Evolutionary conservation across 2,113 vertebrate genomes (phyloP).

Genomic region (Anas platyrhynchos): DNA sequence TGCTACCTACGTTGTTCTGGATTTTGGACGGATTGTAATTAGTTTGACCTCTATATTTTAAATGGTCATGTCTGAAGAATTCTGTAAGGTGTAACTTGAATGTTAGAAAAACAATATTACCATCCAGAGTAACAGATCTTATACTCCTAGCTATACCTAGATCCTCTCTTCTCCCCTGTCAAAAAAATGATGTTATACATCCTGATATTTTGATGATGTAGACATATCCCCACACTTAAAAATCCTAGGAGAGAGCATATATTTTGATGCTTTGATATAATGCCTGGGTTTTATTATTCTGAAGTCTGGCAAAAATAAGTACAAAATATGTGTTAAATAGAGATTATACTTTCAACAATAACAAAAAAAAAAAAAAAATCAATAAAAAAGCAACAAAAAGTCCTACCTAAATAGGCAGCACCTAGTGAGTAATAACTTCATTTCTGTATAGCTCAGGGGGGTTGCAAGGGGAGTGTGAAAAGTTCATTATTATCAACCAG

Average conservation of each 20-base stretch:
- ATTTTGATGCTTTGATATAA: constrained; percentile 29
- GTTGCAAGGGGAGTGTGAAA: constrained; percentile 91
- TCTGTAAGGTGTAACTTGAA: constrained; percentile 3
- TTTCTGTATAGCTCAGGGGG: constrained; percentile 78
- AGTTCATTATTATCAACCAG: constrained; percentile 91
- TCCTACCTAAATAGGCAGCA: constrained; percentile 73
- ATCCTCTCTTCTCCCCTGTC: rapidly evolving
- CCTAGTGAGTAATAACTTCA: constrained; percentile 80
- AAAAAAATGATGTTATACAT: constrained; percentile 18
- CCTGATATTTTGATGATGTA: constrained; percentile 4
- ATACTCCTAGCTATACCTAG: background rate
- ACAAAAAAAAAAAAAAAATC: constrained; percentile 46
- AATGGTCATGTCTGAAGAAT: constrained; percentile 3
- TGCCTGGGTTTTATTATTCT: background rate
- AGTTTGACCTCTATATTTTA: background rate
- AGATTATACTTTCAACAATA: constrained; percentile 50
- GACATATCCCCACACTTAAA: background rate
- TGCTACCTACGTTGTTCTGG: background rate
- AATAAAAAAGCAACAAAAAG: constrained; percentile 62
- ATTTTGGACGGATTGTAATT: background rate
- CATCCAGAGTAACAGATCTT: background rate
- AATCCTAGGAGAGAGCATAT: background rate
- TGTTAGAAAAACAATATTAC: background rate
- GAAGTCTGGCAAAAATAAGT: constrained; percentile 41
- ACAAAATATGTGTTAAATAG: constrained; percentile 57